Conservation (phyloP, 2,888 invertebrate species). For the Drosophila mayaguana region DNA sequence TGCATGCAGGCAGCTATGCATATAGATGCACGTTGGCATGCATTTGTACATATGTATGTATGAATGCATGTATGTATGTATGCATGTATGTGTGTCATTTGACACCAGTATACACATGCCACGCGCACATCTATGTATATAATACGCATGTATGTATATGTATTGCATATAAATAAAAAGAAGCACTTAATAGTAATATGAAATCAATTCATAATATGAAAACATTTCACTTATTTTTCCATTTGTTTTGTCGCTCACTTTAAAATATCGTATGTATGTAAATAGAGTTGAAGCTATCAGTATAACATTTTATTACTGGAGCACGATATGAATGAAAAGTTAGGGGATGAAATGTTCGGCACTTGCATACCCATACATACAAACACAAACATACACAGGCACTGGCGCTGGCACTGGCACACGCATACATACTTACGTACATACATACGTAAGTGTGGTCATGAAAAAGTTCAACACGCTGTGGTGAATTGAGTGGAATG, state of each 20-base stretch:
- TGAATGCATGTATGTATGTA: neutral
- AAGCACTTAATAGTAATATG: too few species aligned
- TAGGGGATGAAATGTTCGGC: constrained; percentile 64
- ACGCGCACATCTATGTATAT: neutral
- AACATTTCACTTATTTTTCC: constrained; percentile 22
- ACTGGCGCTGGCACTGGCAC: neutral
- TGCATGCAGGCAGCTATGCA: constrained; percentile 7
- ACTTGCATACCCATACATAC: constrained; percentile 9
- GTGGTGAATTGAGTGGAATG: constrained; percentile 58
- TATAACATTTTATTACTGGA: constrained; percentile 73
- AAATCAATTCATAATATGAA: constrained; percentile 4
- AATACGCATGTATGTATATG: neutral
- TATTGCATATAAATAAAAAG: constrained; percentile 2
- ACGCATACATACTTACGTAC: neutral
- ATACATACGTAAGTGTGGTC: constrained; percentile 31
- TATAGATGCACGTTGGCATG: neutral
- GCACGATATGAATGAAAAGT: constrained; percentile 72
- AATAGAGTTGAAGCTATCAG: constrained; percentile 47
- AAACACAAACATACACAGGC: neutral
- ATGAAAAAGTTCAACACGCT: constrained; percentile 55
- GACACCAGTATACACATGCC: constrained; percentile 3
- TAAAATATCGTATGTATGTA: constrained; percentile 2
- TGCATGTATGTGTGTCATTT: constrained; percentile 3
- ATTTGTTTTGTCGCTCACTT: neutral
- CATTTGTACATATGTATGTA: neutral